phyloP scores from a whole-genome alignment of 2,113 vertebrate genomes.

The Phycodurus eques region DNA sequence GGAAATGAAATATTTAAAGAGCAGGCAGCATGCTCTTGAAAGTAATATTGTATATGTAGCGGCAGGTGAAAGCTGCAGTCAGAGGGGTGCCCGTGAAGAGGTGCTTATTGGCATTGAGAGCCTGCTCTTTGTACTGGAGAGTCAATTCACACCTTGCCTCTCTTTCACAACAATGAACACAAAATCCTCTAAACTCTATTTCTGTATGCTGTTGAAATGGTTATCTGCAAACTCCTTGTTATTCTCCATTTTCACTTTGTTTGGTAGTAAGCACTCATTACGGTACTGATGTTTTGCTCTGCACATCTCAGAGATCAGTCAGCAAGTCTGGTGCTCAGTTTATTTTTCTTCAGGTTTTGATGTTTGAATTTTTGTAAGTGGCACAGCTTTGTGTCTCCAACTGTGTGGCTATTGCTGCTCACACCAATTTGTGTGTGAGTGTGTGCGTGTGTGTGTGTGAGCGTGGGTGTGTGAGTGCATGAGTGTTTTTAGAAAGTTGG shows the following conservation, averaged over 20 bases:
- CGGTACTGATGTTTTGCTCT: slow-evolving; percentile 30
- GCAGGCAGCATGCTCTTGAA: slow-evolving; percentile 29
- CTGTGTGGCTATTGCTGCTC: no score
- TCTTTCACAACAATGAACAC: background rate
- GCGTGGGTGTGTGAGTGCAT: no score
- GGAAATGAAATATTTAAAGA: slow-evolving; percentile 61
- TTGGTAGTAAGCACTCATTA: slow-evolving; percentile 47
- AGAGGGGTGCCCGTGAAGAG: slow-evolving; percentile 45
- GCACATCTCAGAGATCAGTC: slow-evolving; percentile 30
- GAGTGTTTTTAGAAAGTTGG: no score
- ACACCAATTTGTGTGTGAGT: no score
- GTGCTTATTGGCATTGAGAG: slow-evolving; percentile 49
- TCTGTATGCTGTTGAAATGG: background rate
- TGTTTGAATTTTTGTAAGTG: background rate
- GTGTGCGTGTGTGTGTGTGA: no score
- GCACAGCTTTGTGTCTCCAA: background rate
- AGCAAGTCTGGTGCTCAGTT: background rate
- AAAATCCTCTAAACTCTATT: background rate
- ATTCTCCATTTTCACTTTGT: slow-evolving; percentile 28
- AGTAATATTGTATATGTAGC: slow-evolving; percentile 43
- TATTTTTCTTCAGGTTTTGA: no score
- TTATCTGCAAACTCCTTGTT: slow-evolving; percentile 29
- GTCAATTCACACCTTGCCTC: slow-evolving; percentile 19
- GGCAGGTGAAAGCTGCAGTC: slow-evolving; percentile 41
- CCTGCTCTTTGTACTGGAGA: slow-evolving; percentile 42